Conservation (phyloP, 2,888 invertebrate genomes). For the Sinelater perroti region DNA sequence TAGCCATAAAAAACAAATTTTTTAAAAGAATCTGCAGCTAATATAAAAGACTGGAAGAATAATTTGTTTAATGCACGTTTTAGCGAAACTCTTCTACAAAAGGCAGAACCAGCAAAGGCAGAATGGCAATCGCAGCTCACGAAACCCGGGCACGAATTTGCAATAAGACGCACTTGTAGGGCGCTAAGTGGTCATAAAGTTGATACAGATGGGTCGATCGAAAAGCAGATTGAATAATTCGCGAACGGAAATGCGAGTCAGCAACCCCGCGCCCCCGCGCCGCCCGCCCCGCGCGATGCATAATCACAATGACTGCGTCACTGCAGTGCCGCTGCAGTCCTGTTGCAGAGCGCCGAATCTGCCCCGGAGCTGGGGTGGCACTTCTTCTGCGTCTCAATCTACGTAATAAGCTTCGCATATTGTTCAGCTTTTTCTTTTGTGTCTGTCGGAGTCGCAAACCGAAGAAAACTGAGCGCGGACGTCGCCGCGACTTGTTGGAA, state of each 20-base stretch:
- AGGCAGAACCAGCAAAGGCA: too few relatives aligned
- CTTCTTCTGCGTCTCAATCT: slow-evolving; percentile 23
- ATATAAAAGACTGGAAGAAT: too few relatives aligned
- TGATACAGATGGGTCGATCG: slow-evolving; percentile 49
- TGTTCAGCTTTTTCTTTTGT: slow-evolving; percentile 12
- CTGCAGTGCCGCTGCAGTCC: slow-evolving; percentile 31
- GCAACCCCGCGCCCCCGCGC: slow-evolving; percentile 32
- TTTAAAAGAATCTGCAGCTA: too few relatives aligned
- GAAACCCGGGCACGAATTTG: slow-evolving; percentile 22
- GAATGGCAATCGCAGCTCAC: too few relatives aligned
- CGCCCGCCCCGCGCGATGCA: slow-evolving; percentile 19
- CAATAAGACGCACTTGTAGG: slow-evolving; percentile 53
- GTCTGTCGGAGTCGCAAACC: slow-evolving; percentile 4
- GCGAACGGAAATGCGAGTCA: slow-evolving; percentile 39
- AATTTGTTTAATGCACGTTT: too few relatives aligned
- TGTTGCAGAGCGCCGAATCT: slow-evolving; percentile 31
- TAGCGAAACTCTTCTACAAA: too few relatives aligned
- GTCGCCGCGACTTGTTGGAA: too few relatives aligned
- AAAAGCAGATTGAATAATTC: slow-evolving; percentile 43
- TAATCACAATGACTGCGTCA: slow-evolving; percentile 32
- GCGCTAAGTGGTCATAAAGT: slow-evolving; percentile 51
- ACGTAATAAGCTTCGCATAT: slow-evolving; percentile 22
- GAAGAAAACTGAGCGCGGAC: slow-evolving; percentile 11
- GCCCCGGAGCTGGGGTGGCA: slow-evolving; percentile 13
- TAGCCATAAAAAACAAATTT: too few relatives aligned